A percentile compares a stretch with the other conserved stretches of the same genome.
Conservation (phyloP, 2,888 invertebrate genomes). For the Choreutis nemorana region DNA sequence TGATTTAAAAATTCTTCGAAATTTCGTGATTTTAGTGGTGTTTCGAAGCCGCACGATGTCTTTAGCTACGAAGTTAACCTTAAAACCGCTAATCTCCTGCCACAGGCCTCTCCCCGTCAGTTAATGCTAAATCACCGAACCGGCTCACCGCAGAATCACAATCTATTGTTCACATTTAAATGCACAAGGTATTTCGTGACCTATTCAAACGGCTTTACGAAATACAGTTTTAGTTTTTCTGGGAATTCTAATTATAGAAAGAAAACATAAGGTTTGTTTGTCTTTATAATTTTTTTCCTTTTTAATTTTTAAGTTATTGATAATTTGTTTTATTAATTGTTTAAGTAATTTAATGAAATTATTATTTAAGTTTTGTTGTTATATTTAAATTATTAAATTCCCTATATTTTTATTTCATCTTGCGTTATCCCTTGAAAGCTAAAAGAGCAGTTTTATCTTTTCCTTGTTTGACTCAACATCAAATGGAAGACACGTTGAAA, state of each 20-base stretch:
- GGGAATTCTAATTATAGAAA: conserved; percentile 1
- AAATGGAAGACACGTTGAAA: background rate
- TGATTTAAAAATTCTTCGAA: no score
- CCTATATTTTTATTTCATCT: background rate
- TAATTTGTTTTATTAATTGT: no score
- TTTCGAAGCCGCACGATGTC: no score
- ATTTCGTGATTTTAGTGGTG: no score
- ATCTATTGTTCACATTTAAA: conserved; percentile 46
- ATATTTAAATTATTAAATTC: background rate
- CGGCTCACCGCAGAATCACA: conserved; percentile 45
- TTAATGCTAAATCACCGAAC: conserved; percentile 49
- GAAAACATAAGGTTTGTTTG: no score
- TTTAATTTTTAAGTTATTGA: no score
- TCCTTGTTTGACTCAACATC: no score
- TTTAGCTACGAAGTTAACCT: no score
- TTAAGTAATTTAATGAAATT: background rate
- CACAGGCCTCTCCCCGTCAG: conserved; percentile 15
- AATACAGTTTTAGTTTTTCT: conserved; percentile 12
- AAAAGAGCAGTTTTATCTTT: background rate
- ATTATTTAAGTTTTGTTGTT: background rate
- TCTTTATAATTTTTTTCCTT: no score
- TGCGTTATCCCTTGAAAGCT: background rate
- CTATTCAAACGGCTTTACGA: conserved; percentile 6
- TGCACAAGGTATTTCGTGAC: conserved; percentile 31
- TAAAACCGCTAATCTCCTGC: conserved; percentile 16